Evolutionary conservation across 1,140 invertebrate genomes (phyloP), one percentile per base, ranked within the genome.

Genomic region (Kradibia gibbosae): DNA sequence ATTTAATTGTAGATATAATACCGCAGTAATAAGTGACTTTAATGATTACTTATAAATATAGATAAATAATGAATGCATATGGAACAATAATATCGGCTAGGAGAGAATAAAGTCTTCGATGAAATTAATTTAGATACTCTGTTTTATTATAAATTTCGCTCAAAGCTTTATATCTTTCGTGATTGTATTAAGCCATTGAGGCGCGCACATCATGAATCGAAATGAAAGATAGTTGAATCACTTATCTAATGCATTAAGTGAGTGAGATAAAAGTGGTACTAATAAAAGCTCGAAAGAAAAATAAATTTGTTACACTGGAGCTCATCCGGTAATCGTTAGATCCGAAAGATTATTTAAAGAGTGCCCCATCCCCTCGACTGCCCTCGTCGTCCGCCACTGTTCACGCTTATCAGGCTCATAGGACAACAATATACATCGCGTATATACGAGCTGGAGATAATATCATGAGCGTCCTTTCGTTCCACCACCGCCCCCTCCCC

Each of bases 401-500:
- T n/a, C 48, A 60, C 79, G 71, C 72, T 81, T 81, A 81, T 81
- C 79, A 72, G 74, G 45, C 45, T 65, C 39, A 15, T 17, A 53
- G 17, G 25, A 65, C 50, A 39, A 77, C 42, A 57, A 70, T 57
- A 75, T 70, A 39, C 48, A 72, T 22, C 70, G 42, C n/a, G 4
- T 75, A 34, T 57, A 50, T 55, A 70, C 11, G 20, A 42, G 17
- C 39, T 34, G 13, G 34, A 75, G 79, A 81, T 81, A 57, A 81
- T 81, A 81, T 86, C 86, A 81, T 83, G 67, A 83, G 81, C 81
- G 76, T 62, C 72, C 15, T 62, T n/a, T 70, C 67, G 70, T 76
- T 70, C 80, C 31, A 57, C 71, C 20, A 13, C 81, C 65, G 74
- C 48, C 11, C 73, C 79, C 55, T 36, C 60, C 42, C 77, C 81